phyloP scores from a whole-genome alignment of 1,140 invertebrate genomes.

The Drosophila triauraria region DNA sequence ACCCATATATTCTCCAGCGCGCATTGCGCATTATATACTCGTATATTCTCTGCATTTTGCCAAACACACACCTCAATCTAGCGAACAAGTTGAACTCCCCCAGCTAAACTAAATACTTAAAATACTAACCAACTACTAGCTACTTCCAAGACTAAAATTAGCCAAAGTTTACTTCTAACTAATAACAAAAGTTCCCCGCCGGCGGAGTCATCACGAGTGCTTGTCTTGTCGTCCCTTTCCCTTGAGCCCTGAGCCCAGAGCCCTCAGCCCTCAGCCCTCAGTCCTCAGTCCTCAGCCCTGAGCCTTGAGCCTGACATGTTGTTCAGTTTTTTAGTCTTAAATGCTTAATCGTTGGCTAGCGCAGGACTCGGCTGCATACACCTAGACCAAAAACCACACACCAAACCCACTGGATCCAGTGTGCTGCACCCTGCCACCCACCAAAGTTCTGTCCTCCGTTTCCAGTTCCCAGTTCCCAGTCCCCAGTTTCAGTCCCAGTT shows the following conservation, averaged over 20 bases:
- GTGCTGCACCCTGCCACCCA: conserved; percentile 26
- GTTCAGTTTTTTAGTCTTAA: conserved; percentile 21
- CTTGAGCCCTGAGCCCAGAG: background rate
- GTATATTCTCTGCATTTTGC: conserved; percentile 62
- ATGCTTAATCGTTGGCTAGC: conserved; percentile 25
- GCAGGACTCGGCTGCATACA: conserved; percentile 13
- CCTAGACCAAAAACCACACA: background rate
- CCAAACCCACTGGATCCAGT: conserved; percentile 8
- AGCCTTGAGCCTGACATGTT: conserved; percentile 16
- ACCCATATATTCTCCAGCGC: conserved; percentile 26
- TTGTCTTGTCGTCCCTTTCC: conserved; percentile 5
- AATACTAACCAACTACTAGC: conserved; percentile 34
- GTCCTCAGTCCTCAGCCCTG: background rate
- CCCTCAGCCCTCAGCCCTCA: background rate
- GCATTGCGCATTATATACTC: conserved; percentile 18
- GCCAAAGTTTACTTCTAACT: conserved; percentile 15
- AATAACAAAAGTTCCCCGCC: conserved; percentile 17
- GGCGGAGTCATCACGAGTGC: conserved; percentile 23
- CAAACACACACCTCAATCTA: conserved; percentile 27
- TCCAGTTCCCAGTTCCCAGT: background rate
- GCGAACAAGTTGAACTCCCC: conserved; percentile 40
- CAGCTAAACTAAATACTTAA: conserved; percentile 25
- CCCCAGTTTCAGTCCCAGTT: conserved; percentile 5
- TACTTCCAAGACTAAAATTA: conserved; percentile 18
- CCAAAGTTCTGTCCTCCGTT: conserved; percentile 26